phyloP scores from a whole-genome alignment of 2,888 invertebrate species.

The Blera fallax region DNA sequence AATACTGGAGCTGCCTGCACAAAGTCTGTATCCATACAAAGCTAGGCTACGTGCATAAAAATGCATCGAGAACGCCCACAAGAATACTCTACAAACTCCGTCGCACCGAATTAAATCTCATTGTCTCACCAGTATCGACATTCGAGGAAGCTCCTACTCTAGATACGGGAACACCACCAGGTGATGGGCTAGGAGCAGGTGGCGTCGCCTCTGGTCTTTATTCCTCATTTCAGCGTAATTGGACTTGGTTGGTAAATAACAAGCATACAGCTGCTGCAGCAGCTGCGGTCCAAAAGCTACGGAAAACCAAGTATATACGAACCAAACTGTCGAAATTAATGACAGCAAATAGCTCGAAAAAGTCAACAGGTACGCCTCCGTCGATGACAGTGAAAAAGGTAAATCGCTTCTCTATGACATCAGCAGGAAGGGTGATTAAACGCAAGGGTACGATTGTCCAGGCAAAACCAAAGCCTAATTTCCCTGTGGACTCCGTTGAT shows the following conservation, averaged over 20 bases:
- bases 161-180: conserved; percentile 86
- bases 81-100: conserved; percentile 36
- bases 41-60: conserved; percentile 80
- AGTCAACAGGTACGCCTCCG: not conserved
- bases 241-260: conserved; percentile 83
- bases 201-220: conserved; percentile 88
- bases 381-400: conserved; percentile 34
- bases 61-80: not conserved
- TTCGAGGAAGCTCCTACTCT: conserved; percentile 78
- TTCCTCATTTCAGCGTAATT: conserved; percentile 86
- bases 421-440: conserved; percentile 35
- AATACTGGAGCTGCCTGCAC: conserved; percentile 88
- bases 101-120: conserved; percentile 73
- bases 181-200: conserved; percentile 86
- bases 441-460: conserved; percentile 36
- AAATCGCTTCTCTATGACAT: conserved; percentile 38
- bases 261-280: conserved; percentile 57
- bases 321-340: conserved; percentile 50
- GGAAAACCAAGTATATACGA: conserved; percentile 39
- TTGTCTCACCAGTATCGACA: conserved; percentile 65
- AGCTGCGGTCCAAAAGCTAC: conserved; percentile 46
- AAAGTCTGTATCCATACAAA: conserved; percentile 86
- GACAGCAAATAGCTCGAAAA: conserved; percentile 12
- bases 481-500: conserved; percentile 85
- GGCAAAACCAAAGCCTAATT: conserved; percentile 2